Percentiles rank a stretch among this genome's conserved stretches.
Conservation (phyloP, 2,113 vertebrate species). For the Galeopterus variegatus region DNA sequence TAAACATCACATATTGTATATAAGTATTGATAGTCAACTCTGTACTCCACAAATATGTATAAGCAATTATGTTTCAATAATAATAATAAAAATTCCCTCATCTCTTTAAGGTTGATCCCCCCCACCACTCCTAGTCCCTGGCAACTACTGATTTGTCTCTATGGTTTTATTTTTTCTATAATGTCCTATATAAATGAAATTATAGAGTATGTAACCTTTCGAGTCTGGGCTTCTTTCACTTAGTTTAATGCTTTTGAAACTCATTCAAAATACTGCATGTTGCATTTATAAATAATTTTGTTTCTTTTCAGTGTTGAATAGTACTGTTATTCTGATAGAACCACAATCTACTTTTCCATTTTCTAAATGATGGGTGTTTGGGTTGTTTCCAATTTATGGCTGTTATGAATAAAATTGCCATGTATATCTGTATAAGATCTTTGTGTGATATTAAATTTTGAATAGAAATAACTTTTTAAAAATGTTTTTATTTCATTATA, state of each 20-base stretch:
- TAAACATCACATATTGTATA: too few relatives aligned
- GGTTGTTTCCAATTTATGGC: background rate
- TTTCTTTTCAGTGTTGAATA: background rate
- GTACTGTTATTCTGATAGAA: background rate
- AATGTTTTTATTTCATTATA: background rate
- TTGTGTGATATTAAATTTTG: constrained; percentile 29
- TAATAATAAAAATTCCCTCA: background rate
- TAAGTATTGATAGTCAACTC: too few relatives aligned
- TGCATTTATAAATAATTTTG: background rate
- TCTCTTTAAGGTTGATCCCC: background rate
- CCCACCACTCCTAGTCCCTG: background rate
- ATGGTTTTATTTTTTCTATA: background rate
- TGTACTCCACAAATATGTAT: too few relatives aligned
- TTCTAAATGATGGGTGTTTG: background rate
- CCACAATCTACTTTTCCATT: constrained; percentile 4
- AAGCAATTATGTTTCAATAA: too few relatives aligned
- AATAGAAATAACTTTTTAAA: background rate
- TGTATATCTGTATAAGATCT: background rate
- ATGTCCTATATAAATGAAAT: background rate
- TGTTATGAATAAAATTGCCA: background rate
- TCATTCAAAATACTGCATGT: background rate
- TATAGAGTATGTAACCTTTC: background rate
- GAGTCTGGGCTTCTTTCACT: background rate
- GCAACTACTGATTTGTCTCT: background rate
- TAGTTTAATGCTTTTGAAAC: background rate